Evolutionary conservation across 2,888 invertebrate species (phyloP), one percentile per base, ranked within the genome.

Genomic region (Homarus gammarus): DNA sequence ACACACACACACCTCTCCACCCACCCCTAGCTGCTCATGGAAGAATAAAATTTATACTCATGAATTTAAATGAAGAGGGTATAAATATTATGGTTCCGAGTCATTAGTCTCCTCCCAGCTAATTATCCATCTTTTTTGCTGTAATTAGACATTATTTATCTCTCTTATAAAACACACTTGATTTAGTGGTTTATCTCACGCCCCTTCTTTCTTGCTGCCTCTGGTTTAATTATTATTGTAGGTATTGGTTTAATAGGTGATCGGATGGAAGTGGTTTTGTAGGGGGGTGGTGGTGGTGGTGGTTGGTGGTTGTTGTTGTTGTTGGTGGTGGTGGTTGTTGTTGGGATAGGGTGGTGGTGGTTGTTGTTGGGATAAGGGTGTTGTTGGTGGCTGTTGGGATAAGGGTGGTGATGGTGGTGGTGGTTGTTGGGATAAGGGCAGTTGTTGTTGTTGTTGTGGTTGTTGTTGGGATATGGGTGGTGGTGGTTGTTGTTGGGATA

Each of bases 171-270:
- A 64, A 64, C 64, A 64, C 64, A 64, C 64, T 27, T 64, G 64
- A 64, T 64, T 64, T 64, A 64, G 64, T n/a, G n/a, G 64, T 64
- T 64, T 64, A 64, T 64, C 64, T 64, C 64, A n/a, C 31, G 64
- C 64, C 64, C 64, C 64, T 15, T 64, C 27, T 27, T 64, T 27
- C 64, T 64, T 64, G 12, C 12, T 64, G 6, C 8, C n/a, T 27
- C 3, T 12, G 1, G 56, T 56, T 12, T 2, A 56, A 18, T 3
- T 18, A 3, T 18, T 56, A 3, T 18, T 22, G 18, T 56, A 18
- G 18, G 12, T 12, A 56, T 56, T 56, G 56, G 56, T 56, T 56
- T 12, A 22, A 12, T 18, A 18, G 56, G 56, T 56, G 56, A 56
- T 3, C 12, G 22, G 2, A 49, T 10, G 44, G 44, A 10, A 10